phyloP scores from a whole-genome alignment of 2,888 invertebrate species.

The Idaea straminata region DNA sequence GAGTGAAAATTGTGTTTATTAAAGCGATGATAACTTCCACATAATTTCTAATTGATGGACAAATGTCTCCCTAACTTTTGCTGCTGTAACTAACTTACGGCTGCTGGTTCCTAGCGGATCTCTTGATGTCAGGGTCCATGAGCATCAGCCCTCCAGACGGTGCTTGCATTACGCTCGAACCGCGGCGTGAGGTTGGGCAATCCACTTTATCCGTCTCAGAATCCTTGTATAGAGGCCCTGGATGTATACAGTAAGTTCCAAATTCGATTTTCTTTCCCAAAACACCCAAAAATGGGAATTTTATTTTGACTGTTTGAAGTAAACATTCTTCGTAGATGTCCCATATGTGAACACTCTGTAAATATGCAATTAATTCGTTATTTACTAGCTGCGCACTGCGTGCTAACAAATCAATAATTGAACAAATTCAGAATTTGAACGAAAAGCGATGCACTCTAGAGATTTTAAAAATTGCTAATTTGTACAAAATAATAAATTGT shows the following conservation, averaged over 20 bases:
- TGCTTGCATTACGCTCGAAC: constrained; percentile 55
- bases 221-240: constrained; percentile 66
- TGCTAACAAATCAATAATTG: no score
- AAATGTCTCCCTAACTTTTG: no score
- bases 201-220: constrained; percentile 29
- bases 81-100: constrained; percentile 34
- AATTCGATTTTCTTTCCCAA: constrained; percentile 81
- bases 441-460: no score
- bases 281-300: constrained; percentile 78
- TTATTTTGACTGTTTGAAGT: constrained; percentile 76
- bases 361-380: constrained; percentile 14
- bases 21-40: no score
- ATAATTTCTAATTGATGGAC: no score
- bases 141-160: constrained; percentile 58
- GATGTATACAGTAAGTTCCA: constrained; percentile 76
- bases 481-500: no score
- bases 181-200: constrained; percentile 44
- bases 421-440: no score
- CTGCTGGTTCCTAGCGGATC: constrained; percentile 23
- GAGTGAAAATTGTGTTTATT: no score
- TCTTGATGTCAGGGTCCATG: constrained; percentile 29
- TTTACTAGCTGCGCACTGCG: no score
- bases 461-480: no score
- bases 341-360: constrained; percentile 81
- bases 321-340: constrained; percentile 79